Percentiles rank a stretch among this genome's conserved stretches.
These are phyloP conservation scores for Aphidoletes aphidimyza DNA, from an alignment of 2,888 invertebrate genomes.

Conservation along the genomic window DNA sequence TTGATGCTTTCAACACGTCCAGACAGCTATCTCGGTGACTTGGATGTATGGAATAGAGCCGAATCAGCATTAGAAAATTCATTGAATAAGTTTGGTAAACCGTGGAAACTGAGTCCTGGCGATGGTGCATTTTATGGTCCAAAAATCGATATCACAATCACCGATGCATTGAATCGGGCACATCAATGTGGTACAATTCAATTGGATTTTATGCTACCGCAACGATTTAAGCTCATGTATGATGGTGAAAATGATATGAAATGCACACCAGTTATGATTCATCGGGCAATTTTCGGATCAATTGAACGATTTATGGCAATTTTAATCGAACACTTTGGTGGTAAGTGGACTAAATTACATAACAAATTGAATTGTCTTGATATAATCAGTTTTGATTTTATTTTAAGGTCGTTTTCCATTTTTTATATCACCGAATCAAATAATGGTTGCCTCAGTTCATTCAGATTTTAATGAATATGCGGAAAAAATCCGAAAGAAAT, in stretches of 20 bases:
- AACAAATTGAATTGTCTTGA: not conserved
- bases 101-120: not conserved
- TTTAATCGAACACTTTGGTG: conserved; percentile 15
- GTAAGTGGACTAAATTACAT: not conserved
- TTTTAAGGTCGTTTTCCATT: not conserved
- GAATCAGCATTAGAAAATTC: not conserved
- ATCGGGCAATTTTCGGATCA: not conserved
- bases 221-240: not conserved
- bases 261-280: not conserved
- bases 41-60: conserved; percentile 5
- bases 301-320: not conserved
- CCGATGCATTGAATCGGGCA: not conserved
- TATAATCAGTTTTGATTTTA: not conserved
- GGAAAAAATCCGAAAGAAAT: not conserved
- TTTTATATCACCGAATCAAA: conserved; percentile 5
- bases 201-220: not conserved
- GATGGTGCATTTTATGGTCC: conserved; percentile 1
- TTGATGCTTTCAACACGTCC: conserved; percentile 3
- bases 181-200: conserved; percentile 1
- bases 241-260: not conserved
- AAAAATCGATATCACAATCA: not conserved
- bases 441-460: not conserved
- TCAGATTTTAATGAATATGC: not conserved
- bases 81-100: not conserved
- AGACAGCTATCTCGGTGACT: conserved; percentile 1